Evolutionary conservation across 1,140 invertebrate species (phyloP).

Genomic region (Drosophila kurseongensis): DNA sequence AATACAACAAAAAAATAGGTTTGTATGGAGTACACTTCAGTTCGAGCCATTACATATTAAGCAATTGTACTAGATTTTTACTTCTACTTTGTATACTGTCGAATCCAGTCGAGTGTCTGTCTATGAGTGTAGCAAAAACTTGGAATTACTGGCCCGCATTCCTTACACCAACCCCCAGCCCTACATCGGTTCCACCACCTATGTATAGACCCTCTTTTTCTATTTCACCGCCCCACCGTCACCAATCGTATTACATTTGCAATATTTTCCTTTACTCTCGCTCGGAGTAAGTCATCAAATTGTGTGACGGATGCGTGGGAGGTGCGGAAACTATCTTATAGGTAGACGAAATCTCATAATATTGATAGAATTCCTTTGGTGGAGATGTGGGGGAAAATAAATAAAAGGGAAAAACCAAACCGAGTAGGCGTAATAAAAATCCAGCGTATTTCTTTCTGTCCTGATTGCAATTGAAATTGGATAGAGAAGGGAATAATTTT

Average conservation of each 20-base stretch:
- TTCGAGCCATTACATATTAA: neutral
- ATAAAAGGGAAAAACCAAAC: conserved; percentile 6
- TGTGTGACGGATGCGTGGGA: conserved; percentile 42
- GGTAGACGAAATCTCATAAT: conserved; percentile 73
- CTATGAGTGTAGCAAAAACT: conserved; percentile 55
- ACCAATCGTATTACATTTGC: conserved; percentile 77
- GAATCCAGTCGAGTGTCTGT: conserved; percentile 50
- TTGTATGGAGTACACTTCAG: conserved; percentile 11
- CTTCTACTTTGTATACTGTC: conserved; percentile 20
- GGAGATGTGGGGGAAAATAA: conserved; percentile 19
- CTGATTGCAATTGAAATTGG: conserved; percentile 50
- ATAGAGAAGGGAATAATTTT: conserved; percentile 40
- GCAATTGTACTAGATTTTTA: conserved; percentile 25
- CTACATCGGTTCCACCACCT: neutral
- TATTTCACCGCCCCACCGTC: conserved; percentile 1
- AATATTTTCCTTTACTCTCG: conserved; percentile 65
- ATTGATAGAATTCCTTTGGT: conserved; percentile 60
- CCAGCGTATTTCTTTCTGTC: conserved; percentile 66
- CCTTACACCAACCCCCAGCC: neutral
- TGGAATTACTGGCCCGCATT: conserved; percentile 47
- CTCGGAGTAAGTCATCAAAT: conserved; percentile 40
- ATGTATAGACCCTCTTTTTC: neutral
- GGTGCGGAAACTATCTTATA: conserved; percentile 24
- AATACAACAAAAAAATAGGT: neutral
- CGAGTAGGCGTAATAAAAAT: conserved; percentile 49